Evolutionary conservation across 2,113 vertebrate genomes (phyloP), one percentile per base, ranked within the genome.

Genomic region (Strix aluco): DNA sequence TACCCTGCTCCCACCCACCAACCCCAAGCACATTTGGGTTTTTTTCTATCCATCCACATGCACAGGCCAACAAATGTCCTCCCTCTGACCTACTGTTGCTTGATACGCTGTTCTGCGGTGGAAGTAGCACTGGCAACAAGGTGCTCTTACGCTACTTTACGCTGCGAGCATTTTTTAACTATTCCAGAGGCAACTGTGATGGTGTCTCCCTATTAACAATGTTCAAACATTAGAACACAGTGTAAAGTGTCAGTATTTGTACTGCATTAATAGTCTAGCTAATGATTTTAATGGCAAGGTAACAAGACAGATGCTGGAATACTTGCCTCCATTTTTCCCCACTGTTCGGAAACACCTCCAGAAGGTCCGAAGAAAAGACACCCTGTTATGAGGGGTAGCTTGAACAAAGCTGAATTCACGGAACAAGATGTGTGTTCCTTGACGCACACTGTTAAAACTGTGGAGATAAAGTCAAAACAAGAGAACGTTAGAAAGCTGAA

Each of bases 311-410:
- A 83, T 59, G 44, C 49, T 77, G 63, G 34, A 92, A 96, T 87
- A 95, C 96, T 98, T 96, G 99, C 99, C 99, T 87, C 99, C 99
- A 67, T 99, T 99, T 98, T 99, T 99, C 69, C 99, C 99, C 49
- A 99, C 99, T 49, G 99, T 99, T 91, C 99, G 98, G 98, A 99
- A 99, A 95, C 99, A 99, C 70, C 98, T 99, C 99, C 99, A 99
- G 98, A 99, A 99, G 88, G 99, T 98, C 70, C 98, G 98, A 94
- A 99, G 98, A 97, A 99, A 99, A 36, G 99, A 99, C 0, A 98
- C 98, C 81, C 99, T 98, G 85, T 99, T 99, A 72, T 99, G 99
- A 44, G 99, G 98, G 11, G 99, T 99, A 46, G 99, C 99, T 95
- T 98, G 98, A 87, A 99, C 98, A 97, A 99, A 99, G 98, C 93